Evolutionary conservation across 2,113 vertebrate genomes (phyloP).

Genomic region (Rhinolophus sinicus): DNA sequence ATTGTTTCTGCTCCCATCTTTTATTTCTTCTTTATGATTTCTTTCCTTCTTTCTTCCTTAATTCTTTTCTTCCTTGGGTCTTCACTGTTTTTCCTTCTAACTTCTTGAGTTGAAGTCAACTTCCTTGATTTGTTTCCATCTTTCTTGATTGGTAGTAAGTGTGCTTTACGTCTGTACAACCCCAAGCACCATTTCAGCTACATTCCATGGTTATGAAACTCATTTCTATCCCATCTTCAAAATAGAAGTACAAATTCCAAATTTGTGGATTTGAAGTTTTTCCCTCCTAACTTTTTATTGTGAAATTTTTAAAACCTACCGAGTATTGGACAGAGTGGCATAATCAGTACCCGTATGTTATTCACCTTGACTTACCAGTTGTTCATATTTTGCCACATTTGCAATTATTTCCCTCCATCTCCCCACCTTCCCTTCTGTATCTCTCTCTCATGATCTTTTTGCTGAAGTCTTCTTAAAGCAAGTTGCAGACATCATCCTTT

Average conservation of each 20-base stretch:
- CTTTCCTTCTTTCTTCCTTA: neutral
- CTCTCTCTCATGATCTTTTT: neutral
- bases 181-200: neutral
- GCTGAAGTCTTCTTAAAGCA: slow-evolving; percentile 26
- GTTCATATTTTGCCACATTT: neutral
- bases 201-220: neutral
- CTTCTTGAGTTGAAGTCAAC: neutral
- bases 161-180: neutral
- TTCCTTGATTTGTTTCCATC: neutral
- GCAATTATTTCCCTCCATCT: neutral
- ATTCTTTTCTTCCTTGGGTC: neutral
- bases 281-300: neutral
- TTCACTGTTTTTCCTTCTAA: neutral
- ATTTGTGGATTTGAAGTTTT: neutral
- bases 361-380: neutral
- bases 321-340: neutral
- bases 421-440: neutral
- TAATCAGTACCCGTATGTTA: neutral
- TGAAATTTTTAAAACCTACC: neutral
- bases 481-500: neutral
- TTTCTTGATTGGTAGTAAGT: neutral
- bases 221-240: neutral
- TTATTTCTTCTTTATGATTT: neutral
- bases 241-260: neutral
- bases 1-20: neutral